Evolutionary conservation across 2,797 vertebrate genomes (phyloP), one percentile per base, ranked within the genome.

Genomic region (Cheirogaleus major): DNA sequence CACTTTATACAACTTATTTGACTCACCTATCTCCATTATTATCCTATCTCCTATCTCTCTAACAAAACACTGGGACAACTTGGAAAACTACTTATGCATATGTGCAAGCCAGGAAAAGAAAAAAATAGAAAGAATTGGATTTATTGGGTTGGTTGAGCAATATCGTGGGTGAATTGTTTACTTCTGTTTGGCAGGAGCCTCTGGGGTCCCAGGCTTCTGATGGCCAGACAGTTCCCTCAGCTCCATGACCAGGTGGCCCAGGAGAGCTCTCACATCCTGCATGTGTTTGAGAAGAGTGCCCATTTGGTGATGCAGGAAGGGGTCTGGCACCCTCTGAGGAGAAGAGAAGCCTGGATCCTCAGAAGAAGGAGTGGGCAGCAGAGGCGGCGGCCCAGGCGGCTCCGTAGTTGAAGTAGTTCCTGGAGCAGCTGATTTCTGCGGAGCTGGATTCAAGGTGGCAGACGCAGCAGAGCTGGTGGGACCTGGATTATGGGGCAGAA

Each of bases 161-260:
- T 30, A 43, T 4, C 0, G 0, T 35, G 11, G 70, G 3, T 4
- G 25, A 41, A 22, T 18, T 6, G 9, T n/a, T 93, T 50, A 82
- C 22, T 69, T 79, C 45, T 50, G 67, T 43, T 91, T 38, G 50
- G 81, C 83, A 50, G 52, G 30, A 52, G 43, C 3, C 67, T 93
- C 73, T 48, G 72, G 11, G 52, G 73, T 22, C 23, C 41, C n/a
- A 23, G 65, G n/a, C 63, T 97, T 85, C 80, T 45, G 67, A 52
- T 1, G 65, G 57, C 52, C 35, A n/a, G 95, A 96, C 50, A 97
- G 85, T 57, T 81, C 65, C 78, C 97, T 97, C 87, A 98, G 38
- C 75, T 98, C 97, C 55, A 73, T 50, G 45, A 97, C 57, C 65
- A 98, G 48, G 43, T 96, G 93, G 18, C 97, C 97, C 6, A 98